Conservation (phyloP, 2,113 vertebrate species). For the Trematocara marginatum region DNA sequence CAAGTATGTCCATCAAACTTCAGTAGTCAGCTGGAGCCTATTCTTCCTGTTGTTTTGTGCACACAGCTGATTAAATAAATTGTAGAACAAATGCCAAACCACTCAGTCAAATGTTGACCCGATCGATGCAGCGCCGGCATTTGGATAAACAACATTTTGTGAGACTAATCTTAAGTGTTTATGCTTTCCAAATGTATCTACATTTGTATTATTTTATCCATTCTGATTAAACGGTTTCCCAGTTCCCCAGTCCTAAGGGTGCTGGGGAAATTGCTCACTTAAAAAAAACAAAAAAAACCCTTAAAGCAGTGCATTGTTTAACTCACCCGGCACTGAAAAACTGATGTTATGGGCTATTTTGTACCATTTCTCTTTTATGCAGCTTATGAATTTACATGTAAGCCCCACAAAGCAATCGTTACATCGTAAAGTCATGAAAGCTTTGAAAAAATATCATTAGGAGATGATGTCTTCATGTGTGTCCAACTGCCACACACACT, state of each 20-base stretch:
- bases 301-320: background rate
- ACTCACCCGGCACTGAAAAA: background rate
- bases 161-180: background rate
- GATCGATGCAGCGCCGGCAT: background rate
- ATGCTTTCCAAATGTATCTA: background rate
- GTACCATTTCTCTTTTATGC: background rate
- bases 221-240: constrained; percentile 1
- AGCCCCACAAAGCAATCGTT: background rate
- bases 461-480: background rate
- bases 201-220: background rate
- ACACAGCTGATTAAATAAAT: constrained; percentile 14
- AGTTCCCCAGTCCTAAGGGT: background rate
- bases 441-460: background rate
- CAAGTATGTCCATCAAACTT: constrained; percentile 19
- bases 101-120: background rate
- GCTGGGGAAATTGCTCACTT: background rate
- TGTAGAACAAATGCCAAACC: constrained; percentile 25
- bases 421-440: background rate
- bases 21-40: background rate
- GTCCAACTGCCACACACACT: background rate
- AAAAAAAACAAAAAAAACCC: background rate
- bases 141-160: background rate
- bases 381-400: background rate
- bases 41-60: background rate
- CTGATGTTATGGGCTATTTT: background rate